Evolutionary conservation across 2,888 invertebrate species (phyloP), one percentile per base, ranked within the genome.

Genomic region (Drosophila barbarae): DNA sequence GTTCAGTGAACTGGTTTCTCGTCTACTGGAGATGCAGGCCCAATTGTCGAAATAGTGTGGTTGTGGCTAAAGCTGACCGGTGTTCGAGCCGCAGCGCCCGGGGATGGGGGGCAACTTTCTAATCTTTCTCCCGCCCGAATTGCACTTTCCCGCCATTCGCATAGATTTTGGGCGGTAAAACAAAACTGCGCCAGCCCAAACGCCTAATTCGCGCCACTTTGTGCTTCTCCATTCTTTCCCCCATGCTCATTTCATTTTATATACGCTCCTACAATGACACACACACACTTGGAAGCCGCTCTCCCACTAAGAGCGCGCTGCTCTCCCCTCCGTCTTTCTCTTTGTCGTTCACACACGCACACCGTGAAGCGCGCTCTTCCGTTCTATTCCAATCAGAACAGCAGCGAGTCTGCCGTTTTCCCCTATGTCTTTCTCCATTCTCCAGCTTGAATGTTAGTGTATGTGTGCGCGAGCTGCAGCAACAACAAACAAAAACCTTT

Each of bases 181-280:
- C 75, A 69, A 77, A 84, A 79, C 72, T 79, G 81, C 85, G 83
- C 76, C 76, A 83, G 80, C 77, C 59, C 54, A 77, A 85, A 83
- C 73, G 80, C 73, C 83, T 79, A 79, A 81, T 81, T 83, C 85
- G 80, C 81, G 85, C 83, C 85, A 83, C 75, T 83, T 82, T 80
- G 61, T 73, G 50, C 58, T 67, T 74, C 64, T 74, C 69, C 69
- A 67, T 63, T 72, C 69, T 65, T 64, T 69, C 38, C 53, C 69
- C 67, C 49, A 53, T 70, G 49, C 58, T 67, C 72, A 47, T 58
- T 70, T 59, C 59, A 46, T 64, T 59, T 71, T 71, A 52, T 58
- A 52, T 70, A 63, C 46, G 53, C 67, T 50, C 64, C 53, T 46
- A 60, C 67, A 74, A 50, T 67, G 64, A 71, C 57, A 71, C 60